Percentiles rank a stretch among this genome's conserved stretches.
These are phyloP conservation scores for Pandemis cinnamomeana DNA, from an alignment of 2,888 invertebrate species.

Conservation along the genomic window DNA sequence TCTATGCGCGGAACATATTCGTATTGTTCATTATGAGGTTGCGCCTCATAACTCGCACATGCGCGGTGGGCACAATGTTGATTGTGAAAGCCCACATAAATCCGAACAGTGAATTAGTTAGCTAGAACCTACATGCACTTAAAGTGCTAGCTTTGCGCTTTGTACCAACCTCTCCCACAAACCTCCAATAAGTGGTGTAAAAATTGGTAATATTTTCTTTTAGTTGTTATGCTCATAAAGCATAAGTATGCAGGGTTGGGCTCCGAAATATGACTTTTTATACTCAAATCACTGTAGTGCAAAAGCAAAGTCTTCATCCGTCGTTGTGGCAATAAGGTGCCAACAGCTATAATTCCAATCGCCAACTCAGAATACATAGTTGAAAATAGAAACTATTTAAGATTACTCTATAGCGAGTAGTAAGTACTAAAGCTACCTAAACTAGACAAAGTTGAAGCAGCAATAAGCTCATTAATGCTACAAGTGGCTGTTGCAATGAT, in stretches of 20 bases:
- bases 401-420: background rate
- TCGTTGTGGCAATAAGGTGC: no score
- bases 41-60: slow-evolving; percentile 34
- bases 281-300: no score
- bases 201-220: no score
- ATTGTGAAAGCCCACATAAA: slow-evolving; percentile 57
- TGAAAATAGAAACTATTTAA: background rate
- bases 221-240: no score
- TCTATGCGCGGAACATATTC: background rate
- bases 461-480: slow-evolving; percentile 54
- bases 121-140: slow-evolving; percentile 2
- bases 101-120: slow-evolving; percentile 37
- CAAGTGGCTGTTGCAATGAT: slow-evolving; percentile 63
- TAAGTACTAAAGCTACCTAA: background rate
- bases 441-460: slow-evolving; percentile 7
- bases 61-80: slow-evolving; percentile 52
- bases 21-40: slow-evolving; percentile 31
- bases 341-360: no score
- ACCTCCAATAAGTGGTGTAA: background rate
- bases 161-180: background rate
- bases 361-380: no score
- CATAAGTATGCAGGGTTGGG: no score
- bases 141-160: background rate
- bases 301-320: no score
- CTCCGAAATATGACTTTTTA: no score